phyloP scores from a whole-genome alignment of 2,797 vertebrate species.

The Hapalemur alaotrensis region DNA sequence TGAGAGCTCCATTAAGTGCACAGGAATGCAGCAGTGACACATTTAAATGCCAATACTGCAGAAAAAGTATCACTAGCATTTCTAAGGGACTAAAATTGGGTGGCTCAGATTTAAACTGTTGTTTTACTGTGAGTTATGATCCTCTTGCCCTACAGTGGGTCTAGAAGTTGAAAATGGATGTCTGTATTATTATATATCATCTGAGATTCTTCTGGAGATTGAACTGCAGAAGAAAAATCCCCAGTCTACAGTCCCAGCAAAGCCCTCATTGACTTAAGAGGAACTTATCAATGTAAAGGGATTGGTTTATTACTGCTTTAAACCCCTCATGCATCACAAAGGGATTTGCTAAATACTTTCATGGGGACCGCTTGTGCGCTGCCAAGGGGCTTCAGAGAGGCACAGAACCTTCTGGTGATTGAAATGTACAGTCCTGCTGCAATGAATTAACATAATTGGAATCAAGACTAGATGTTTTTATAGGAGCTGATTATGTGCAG shows the following conservation, averaged over 20 bases:
- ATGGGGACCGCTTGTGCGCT: conserved; percentile 28
- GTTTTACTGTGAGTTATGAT: conserved; percentile 45
- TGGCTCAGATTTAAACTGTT: not conserved
- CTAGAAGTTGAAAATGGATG: conserved; percentile 29
- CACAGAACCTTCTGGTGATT: conserved; percentile 54
- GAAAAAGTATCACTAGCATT: not conserved
- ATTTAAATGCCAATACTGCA: not conserved
- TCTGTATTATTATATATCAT: conserved; percentile 21
- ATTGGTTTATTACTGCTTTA: conserved; percentile 66
- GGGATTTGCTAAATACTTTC: conserved; percentile 77
- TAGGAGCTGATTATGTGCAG: conserved; percentile 54
- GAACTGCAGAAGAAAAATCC: conserved; percentile 47
- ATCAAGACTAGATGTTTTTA: conserved; percentile 63
- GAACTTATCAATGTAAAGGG: conserved; percentile 68
- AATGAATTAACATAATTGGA: conserved; percentile 69
- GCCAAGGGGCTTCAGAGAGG: conserved; percentile 54
- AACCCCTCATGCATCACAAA: conserved; percentile 42
- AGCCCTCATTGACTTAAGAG: conserved; percentile 62
- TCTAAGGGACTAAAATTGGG: not conserved
- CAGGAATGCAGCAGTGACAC: not conserved
- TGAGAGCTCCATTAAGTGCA: not conserved
- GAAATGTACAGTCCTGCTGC: not conserved
- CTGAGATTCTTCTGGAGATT: conserved; percentile 48
- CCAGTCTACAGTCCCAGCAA: conserved; percentile 50
- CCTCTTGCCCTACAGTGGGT: not conserved